These are phyloP conservation scores for Melanargia galathea DNA, from an alignment of 2,888 invertebrate genomes.

Conservation along the genomic window DNA sequence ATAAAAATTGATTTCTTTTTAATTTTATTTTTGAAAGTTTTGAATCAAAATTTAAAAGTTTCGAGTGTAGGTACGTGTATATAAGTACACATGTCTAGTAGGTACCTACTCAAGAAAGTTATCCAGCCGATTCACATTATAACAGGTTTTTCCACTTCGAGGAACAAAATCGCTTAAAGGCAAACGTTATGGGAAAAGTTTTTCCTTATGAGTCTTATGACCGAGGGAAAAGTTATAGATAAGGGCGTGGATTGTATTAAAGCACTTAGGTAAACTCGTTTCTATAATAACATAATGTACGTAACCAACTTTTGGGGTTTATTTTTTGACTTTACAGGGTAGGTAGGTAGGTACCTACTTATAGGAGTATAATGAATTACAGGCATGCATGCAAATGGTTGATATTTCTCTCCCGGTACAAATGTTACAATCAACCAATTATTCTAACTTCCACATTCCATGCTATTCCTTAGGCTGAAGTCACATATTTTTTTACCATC, in stretches of 20 bases:
- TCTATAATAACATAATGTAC: no score
- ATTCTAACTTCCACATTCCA: no score
- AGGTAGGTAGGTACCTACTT: no score
- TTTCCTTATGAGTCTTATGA: slow-evolving; percentile 9
- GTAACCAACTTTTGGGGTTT: no score
- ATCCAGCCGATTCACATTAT: background rate
- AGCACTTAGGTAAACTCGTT: background rate
- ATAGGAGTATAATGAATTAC: no score
- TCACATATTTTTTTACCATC: no score
- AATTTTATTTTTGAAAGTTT: background rate
- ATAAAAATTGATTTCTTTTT: background rate
- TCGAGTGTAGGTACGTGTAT: background rate
- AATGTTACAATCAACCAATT: no score
- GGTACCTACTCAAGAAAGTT: background rate
- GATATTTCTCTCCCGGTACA: no score
- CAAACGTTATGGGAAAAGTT: slow-evolving; percentile 24
- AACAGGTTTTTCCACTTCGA: slow-evolving; percentile 6
- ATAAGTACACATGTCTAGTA: background rate
- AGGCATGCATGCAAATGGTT: no score
- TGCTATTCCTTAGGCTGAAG: no score
- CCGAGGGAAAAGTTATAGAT: background rate
- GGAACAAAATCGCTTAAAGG: slow-evolving; percentile 23
- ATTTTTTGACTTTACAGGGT: no score
- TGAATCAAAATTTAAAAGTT: background rate
- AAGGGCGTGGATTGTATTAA: slow-evolving; percentile 4